These are phyloP conservation scores for Mimachlamys varia DNA, from an alignment of 2,888 invertebrate species.

Conservation along the genomic window DNA sequence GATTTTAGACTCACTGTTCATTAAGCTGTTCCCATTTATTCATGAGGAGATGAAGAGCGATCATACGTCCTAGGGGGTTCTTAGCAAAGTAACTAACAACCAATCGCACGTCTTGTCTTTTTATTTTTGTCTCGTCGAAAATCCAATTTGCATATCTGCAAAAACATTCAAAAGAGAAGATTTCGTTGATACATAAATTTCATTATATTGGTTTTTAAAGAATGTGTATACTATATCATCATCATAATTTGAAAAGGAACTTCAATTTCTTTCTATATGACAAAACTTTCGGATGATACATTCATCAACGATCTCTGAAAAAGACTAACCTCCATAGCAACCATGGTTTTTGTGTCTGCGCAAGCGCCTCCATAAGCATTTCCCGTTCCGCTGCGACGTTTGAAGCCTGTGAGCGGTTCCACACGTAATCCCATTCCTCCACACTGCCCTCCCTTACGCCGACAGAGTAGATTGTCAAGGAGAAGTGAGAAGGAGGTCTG, in stretches of 20 bases:
- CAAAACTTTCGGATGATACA: no score
- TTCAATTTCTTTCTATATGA: no score
- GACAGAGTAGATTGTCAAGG: conserved; percentile 75
- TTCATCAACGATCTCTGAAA: no score
- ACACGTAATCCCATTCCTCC: conserved; percentile 79
- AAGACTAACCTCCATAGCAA: conserved; percentile 76
- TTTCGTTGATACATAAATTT: no score
- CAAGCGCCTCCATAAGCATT: conserved; percentile 78
- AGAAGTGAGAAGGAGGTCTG: conserved; percentile 72
- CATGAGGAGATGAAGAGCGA: conserved; percentile 78
- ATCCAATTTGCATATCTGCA: conserved; percentile 78
- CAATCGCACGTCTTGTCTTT: conserved; percentile 77
- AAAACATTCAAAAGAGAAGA: not conserved
- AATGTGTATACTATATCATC: no score
- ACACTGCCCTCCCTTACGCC: conserved; percentile 78
- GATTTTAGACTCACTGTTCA: conserved; percentile 68
- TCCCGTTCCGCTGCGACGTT: conserved; percentile 77
- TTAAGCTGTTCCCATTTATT: conserved; percentile 78
- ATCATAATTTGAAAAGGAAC: no score
- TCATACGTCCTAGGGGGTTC: conserved; percentile 76
- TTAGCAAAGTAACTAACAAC: conserved; percentile 77
- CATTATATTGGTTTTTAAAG: no score
- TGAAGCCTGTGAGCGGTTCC: conserved; percentile 74
- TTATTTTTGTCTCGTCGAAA: conserved; percentile 75
- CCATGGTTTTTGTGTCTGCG: conserved; percentile 78